Base-by-base conservation (phyloP, 2,797 vertebrate species). In the Anabacerthia variegaticeps region DNA sequence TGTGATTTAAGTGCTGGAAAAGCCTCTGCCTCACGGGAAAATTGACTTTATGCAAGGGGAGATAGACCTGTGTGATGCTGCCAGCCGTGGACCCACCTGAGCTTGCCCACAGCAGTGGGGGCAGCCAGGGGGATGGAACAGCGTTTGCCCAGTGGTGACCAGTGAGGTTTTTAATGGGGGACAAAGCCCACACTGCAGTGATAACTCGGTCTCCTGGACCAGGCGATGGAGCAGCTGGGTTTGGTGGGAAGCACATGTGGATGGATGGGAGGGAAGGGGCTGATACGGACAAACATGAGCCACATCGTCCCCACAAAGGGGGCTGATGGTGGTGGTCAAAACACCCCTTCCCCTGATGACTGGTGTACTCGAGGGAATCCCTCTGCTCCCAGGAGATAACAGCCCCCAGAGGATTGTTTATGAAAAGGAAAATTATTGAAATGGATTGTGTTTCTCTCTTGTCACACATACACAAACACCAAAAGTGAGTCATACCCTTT, bases 301-400 rank as follows among this genome's bases (percentile, higher is more conserved):
- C 0, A 2, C 23, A 21, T 71, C 12, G 16, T 80, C 26, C 54
- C 26, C 44, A 20, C n/a, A 18, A 16, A 19, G 7, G 4, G 7
- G 6, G 9, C 7, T 51, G 41, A 3, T 74, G 24, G 8, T 76
- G 48, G 5, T 46, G 44, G 14, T 26, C 39, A 51, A 80, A 86
- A 76, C 0, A 1, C 17, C 36, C 66, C 32, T 56, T 65, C 18
- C 27, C 8, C 4, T 6, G 2, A 18, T 0, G 0, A 54, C 10
- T 37, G 8, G 28, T 32, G 54, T 16, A 4, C 37, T 62, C 2
- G 0, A 22, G 73, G 39, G 36, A 73, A 71, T 55, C 69, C 36
- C 36, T 69, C 61, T 5, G 6, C 32, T 71, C 49, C 39, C 1
- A 2, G 36, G 58, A 61, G 20, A 12, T 21, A 67, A 28, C 1